phyloP scores from a whole-genome alignment of 2,113 vertebrate species.

The Amphiprion percula region DNA sequence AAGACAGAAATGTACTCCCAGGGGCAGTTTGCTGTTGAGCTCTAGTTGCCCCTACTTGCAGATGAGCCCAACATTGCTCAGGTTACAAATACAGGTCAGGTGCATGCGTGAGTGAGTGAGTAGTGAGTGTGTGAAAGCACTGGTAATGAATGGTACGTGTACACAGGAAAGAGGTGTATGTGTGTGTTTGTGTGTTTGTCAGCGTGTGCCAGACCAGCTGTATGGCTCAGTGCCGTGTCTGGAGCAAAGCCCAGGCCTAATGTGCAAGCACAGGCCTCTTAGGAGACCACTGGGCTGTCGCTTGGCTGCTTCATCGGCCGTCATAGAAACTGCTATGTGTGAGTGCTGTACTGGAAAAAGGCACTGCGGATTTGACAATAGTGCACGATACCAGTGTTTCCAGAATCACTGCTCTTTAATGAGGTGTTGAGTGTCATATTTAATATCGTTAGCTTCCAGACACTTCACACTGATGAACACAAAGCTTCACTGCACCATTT shows the following conservation, averaged over 20 bases:
- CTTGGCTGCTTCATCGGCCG: slow-evolving; percentile 54
- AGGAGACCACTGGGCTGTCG: slow-evolving; percentile 62
- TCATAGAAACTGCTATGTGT: slow-evolving; percentile 36
- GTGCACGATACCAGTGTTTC: neutral
- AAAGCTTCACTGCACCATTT: slow-evolving; percentile 17
- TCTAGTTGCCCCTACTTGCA: slow-evolving; percentile 71
- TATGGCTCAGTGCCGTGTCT: slow-evolving; percentile 70
- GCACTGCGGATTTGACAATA: slow-evolving; percentile 1
- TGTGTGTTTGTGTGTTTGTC: slow-evolving; percentile 41
- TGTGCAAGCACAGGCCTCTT: slow-evolving; percentile 59
- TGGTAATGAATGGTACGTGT: slow-evolving; percentile 62
- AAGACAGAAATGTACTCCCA: slow-evolving; percentile 75
- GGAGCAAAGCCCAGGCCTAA: slow-evolving; percentile 70
- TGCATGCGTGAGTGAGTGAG: slow-evolving; percentile 51
- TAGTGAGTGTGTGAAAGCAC: slow-evolving; percentile 54
- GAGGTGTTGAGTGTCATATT: slow-evolving; percentile 12
- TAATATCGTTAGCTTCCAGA: slow-evolving; percentile 19
- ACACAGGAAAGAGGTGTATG: slow-evolving; percentile 46
- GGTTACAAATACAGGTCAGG: slow-evolving; percentile 80
- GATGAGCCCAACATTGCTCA: slow-evolving; percentile 67
- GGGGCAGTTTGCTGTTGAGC: slow-evolving; percentile 73
- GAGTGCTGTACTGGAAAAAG: slow-evolving; percentile 37
- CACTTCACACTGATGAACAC: neutral
- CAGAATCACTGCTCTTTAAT: neutral
- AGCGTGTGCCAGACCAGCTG: slow-evolving; percentile 72